Conservation (phyloP, 1,140 invertebrate species). For the Bombus turneri region DNA sequence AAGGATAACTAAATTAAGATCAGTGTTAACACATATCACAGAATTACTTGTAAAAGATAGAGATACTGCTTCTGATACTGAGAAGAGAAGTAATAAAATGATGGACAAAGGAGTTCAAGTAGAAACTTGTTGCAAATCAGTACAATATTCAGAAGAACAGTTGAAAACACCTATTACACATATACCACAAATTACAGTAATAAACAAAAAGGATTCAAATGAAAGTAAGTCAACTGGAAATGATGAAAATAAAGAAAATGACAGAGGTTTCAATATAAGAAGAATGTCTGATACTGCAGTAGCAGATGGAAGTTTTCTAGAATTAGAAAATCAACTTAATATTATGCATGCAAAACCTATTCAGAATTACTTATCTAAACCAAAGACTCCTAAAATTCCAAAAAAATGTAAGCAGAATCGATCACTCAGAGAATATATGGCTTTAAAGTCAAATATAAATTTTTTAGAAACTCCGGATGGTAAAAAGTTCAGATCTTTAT, state of each 20-base stretch:
- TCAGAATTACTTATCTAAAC: background rate
- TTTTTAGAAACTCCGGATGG: slow-evolving; percentile 69
- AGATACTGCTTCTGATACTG: background rate
- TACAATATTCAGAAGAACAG: background rate
- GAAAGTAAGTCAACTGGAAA: background rate
- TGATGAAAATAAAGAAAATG: slow-evolving; percentile 46
- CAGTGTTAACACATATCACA: background rate
- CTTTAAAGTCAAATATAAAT: slow-evolving; percentile 64
- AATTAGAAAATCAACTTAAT: slow-evolving; percentile 51
- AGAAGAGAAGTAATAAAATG: background rate
- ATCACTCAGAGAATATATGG: slow-evolving; percentile 68
- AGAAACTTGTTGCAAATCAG: background rate
- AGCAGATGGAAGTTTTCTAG: slow-evolving; percentile 41
- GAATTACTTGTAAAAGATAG: slow-evolving; percentile 6
- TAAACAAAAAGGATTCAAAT: background rate
- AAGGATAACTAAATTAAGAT: slow-evolving; percentile 15
- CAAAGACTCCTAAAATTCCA: background rate
- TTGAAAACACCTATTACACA: background rate
- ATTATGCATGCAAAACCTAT: background rate
- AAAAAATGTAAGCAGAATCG: slow-evolving; percentile 32
- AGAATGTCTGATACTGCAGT: background rate
- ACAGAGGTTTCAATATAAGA: background rate
- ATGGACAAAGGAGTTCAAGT: slow-evolving; percentile 16
- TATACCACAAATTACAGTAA: background rate
- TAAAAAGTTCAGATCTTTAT: slow-evolving; percentile 51